Evolutionary conservation across 2,888 invertebrate species (phyloP), one percentile per base, ranked within the genome.

Genomic region (Ditula angustiorana): DNA sequence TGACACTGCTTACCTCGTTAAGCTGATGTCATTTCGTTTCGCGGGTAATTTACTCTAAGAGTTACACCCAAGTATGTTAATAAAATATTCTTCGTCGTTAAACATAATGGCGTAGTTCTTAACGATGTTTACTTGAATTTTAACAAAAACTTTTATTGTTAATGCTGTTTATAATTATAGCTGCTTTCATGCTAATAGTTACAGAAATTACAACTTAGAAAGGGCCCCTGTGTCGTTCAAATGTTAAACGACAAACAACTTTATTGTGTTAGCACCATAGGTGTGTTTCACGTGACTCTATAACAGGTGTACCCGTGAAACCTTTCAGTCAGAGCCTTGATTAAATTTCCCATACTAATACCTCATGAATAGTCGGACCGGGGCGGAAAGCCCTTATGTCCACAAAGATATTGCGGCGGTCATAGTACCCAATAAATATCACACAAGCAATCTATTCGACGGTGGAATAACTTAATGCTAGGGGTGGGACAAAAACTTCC

Each of bases 331-430:
- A 44, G 44, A 30, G 44, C 13, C 55, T 37, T 61, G 61, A 61
- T 61, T 61, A 61, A 61, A 61, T 62, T 62, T 35, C 56, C 37
- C 41, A 56, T 62, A 62, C 60, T 53, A 62, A 57, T 57, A 19
- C 41, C 56, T 57, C 56, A 62, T 57, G 49, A 62, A 62, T 60
- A 57, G 56, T 10, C 56, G 5, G 24, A 26, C 13, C 4, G 23
- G 62, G 30, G 35, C 35, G 8, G 13, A 26, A 37, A 49, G 56
- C 11, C 35, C 49, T 50, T 59, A 35, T 24, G 26, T 26, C 21
- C 28, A 44, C 56, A 62, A 49, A 41, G 47, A 50, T 57, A 57
- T 62, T 61, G 19, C 28, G 55, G 26, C 35, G 47, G 35, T 47
- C 23, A 53, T 28, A 28, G 10, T 23, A 11, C 30, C 41, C 23